phyloP scores from a whole-genome alignment of 2,888 invertebrate genomes.

The Achlya flavicornis region DNA sequence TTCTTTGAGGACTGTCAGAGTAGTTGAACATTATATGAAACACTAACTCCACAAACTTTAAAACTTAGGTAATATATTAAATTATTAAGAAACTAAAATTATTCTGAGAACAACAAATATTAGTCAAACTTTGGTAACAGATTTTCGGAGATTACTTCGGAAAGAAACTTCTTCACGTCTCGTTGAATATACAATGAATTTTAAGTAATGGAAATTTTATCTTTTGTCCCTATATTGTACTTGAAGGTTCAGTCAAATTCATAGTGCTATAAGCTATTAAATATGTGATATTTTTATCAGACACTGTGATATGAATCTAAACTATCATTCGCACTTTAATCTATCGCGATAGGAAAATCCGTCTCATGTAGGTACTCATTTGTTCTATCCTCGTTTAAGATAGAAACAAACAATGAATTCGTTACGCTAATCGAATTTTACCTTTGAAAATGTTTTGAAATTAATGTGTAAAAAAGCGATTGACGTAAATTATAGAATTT shows the following conservation, averaged over 20 bases:
- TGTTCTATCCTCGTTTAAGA: neutral
- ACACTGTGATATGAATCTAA: neutral
- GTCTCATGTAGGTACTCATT: neutral
- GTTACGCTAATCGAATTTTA: neutral
- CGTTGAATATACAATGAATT: neutral
- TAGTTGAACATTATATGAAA: conserved; percentile 31
- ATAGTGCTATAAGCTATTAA: neutral
- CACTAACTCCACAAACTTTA: conserved; percentile 29
- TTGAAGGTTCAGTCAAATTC: neutral
- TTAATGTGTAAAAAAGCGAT: neutral
- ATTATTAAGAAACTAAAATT: conserved; percentile 13
- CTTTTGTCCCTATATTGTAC: neutral
- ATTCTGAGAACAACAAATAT: neutral
- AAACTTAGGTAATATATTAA: conserved; percentile 38
- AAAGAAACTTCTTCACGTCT: neutral
- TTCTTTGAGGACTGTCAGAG: conserved; percentile 22
- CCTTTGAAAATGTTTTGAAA: neutral
- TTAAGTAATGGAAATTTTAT: neutral
- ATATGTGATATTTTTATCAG: neutral
- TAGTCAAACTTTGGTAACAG: neutral
- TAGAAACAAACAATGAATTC: neutral
- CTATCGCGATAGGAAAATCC: neutral
- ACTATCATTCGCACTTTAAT: conserved; percentile 1
- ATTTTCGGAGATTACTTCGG: neutral
- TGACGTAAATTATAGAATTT: neutral